phyloP scores from a whole-genome alignment of 1,140 invertebrate genomes.

The Papilio glaucus region DNA sequence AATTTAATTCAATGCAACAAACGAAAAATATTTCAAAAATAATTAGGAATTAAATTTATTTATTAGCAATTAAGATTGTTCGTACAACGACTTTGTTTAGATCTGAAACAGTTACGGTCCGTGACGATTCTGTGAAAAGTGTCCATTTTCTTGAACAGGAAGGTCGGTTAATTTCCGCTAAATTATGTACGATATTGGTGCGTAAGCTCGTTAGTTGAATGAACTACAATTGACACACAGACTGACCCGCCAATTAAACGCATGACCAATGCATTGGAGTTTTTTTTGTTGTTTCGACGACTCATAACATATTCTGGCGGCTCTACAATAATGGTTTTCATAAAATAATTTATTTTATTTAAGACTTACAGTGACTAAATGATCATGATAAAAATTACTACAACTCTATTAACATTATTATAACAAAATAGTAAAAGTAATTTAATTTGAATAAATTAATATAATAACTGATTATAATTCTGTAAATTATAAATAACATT shows the following conservation, averaged over 20 bases:
- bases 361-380: background rate
- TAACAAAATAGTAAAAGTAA: conserved; percentile 6
- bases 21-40: no score
- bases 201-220: conserved; percentile 79
- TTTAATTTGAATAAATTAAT: background rate
- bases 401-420: background rate
- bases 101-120: no score
- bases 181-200: conserved; percentile 64
- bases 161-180: conserved; percentile 57
- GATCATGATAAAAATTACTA: background rate
- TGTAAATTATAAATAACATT: background rate
- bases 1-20: no score
- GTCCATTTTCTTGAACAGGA: conserved; percentile 31
- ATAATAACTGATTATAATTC: no score
- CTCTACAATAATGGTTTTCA: background rate
- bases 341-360: background rate
- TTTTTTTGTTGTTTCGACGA: conserved; percentile 12
- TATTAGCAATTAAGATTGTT: no score
- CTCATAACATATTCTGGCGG: background rate
- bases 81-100: no score
- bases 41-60: no score
- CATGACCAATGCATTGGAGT: conserved; percentile 43
- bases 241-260: conserved; percentile 79
- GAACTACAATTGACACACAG: conserved; percentile 80
- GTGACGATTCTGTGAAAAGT: no score